phyloP scores from a whole-genome alignment of 2,113 vertebrate genomes.

The Thymallus thymallus region DNA sequence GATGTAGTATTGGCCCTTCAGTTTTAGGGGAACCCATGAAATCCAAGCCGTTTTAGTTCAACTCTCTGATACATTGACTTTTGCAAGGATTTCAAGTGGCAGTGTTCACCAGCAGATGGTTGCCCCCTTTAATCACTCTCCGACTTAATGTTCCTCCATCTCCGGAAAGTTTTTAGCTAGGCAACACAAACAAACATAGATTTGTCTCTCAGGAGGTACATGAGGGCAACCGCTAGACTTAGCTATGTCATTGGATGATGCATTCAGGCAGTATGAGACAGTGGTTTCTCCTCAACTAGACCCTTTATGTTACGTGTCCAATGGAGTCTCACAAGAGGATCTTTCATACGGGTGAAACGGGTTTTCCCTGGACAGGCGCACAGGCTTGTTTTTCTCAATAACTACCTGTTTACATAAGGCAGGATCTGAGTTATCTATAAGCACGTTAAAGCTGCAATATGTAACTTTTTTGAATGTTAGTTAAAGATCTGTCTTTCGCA shows the following conservation, averaged over 20 bases:
- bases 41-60: background rate
- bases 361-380: background rate
- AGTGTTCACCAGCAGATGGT: too few species aligned
- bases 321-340: constrained; percentile 7
- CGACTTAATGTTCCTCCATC: too few species aligned
- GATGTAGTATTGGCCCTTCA: background rate
- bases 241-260: constrained; percentile 17
- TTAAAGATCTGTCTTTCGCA: too few species aligned
- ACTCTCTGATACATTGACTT: background rate
- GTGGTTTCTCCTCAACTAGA: constrained; percentile 56
- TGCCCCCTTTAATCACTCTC: too few species aligned
- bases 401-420: background rate
- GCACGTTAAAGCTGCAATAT: constrained; percentile 4
- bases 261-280: constrained; percentile 54
- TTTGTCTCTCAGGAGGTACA: background rate
- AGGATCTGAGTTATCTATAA: constrained; percentile 10
- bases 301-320: too few species aligned
- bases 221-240: too few species aligned
- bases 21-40: background rate
- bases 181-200: background rate
- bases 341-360: constrained; percentile 57
- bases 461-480: too few species aligned
- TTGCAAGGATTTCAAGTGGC: too few species aligned
- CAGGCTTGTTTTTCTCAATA: background rate
- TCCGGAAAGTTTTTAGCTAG: background rate